A percentile compares a stretch with the other conserved stretches of the same genome.
phyloP scores from a whole-genome alignment of 2,797 vertebrate genomes.

The Semaprochilodus insignis region DNA sequence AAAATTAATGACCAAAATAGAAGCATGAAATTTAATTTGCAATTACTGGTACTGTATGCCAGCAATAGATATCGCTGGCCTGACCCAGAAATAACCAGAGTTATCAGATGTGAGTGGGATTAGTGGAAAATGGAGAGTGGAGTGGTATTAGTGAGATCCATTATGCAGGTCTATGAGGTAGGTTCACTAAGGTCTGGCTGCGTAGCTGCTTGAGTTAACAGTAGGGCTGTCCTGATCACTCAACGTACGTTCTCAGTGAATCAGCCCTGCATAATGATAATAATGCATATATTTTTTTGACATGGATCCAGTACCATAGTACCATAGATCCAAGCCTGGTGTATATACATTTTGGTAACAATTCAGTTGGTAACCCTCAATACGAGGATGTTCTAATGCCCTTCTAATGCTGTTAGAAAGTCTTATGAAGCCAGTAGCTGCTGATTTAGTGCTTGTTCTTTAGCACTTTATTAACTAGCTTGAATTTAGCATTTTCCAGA shows the following conservation, averaged over 20 bases:
- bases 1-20: neutral
- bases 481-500: no score
- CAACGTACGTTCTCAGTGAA: neutral
- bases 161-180: slow-evolving; percentile 8
- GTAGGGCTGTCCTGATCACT: no score
- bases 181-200: neutral
- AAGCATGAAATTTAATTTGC: slow-evolving; percentile 22
- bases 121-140: slow-evolving; percentile 21
- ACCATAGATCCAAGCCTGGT: neutral
- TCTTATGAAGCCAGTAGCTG: neutral
- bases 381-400: neutral
- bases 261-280: neutral
- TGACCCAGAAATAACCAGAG: slow-evolving; percentile 46
- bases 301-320: no score
- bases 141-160: slow-evolving; percentile 36
- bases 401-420: neutral
- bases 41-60: slow-evolving; percentile 11
- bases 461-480: no score
- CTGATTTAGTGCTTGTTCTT: no score
- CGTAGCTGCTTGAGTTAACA: no score
- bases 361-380: no score
- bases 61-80: slow-evolving; percentile 17
- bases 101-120: slow-evolving; percentile 44
- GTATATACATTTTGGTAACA: neutral
- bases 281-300: neutral